Evolutionary conservation across 2,797 vertebrate genomes (phyloP), one percentile per base, ranked within the genome.

Genomic region (Odontamblyopus rebecca): DNA sequence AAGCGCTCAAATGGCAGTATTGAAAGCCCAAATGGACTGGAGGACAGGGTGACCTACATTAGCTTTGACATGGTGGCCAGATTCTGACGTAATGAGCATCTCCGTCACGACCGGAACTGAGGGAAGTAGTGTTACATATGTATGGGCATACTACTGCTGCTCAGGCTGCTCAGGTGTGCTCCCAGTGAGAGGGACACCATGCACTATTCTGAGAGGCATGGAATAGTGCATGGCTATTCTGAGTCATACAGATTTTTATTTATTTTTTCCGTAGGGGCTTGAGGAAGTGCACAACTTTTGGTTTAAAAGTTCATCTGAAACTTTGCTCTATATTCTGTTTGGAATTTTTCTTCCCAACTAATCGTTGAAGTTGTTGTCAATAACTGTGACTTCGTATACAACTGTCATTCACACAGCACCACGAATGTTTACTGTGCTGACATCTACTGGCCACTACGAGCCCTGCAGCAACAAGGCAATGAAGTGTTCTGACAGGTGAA

Each of bases 381-480:
- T 48, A 15, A 48, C 13, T 38, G 69, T 75, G 70, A 69, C 66
- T 76, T 77, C 60, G 74, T 65, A 72, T 0, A 62, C 16, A 63
- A 63, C 56, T 69, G 6, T 13, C 51, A 9, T 81, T 51, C 27
- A 62, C 68, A 44, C 53, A 23, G 59, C 7, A 26, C 3, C 63
- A 23, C 69, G 26, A 70, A 73, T 68, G 77, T 6, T 50, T 66
- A 59, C 87, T 88, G 86, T 72, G 72, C 77, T 89, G 90, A 87
- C 91, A 88, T 82, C 92, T 92, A 77, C 85, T 92, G 92, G 91
- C 18, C 71, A 32, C 53, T 3, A 19, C 6, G 3, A 57, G 76
- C 44, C 66, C 64, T 89, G 61, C 80, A 82, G 18, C 41, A 61
- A 67, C 23, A 48, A 48, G 23, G 69, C 16, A 69, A 3, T 18